These are phyloP conservation scores for Strix uralensis DNA, from an alignment of 2,113 vertebrate genomes.

Conservation along the genomic window DNA sequence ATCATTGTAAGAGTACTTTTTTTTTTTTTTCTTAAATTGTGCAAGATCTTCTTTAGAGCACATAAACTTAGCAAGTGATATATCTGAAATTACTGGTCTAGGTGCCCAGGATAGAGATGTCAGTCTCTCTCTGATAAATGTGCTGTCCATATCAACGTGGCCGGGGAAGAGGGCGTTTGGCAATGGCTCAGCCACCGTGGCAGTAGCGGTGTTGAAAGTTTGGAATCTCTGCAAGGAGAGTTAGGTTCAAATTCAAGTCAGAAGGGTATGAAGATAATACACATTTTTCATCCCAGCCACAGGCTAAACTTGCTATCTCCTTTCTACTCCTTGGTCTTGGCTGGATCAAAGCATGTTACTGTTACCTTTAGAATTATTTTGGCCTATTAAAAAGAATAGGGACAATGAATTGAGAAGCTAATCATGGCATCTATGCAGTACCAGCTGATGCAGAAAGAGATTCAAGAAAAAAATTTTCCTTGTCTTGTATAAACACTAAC, in stretches of 20 bases:
- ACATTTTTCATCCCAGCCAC: neutral
- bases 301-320: neutral
- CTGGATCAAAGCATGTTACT: neutral
- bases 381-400: neutral
- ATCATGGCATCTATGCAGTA: neutral
- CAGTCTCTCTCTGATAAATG: neutral
- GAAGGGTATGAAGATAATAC: neutral
- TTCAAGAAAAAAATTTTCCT: neutral
- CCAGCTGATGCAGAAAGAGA: neutral
- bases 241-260: neutral
- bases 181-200: neutral
- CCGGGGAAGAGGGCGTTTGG: neutral
- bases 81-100: neutral
- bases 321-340: neutral
- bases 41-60: neutral
- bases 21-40: neutral
- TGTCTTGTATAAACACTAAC: neutral
- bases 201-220: neutral
- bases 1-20: neutral
- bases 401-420: neutral
- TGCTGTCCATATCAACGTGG: fast-evolving
- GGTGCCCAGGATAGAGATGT: neutral
- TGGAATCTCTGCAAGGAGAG: neutral
- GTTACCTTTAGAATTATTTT: neutral
- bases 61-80: neutral